Conservation (phyloP, 2,797 vertebrate genomes). For the Salarias fasciatus region DNA sequence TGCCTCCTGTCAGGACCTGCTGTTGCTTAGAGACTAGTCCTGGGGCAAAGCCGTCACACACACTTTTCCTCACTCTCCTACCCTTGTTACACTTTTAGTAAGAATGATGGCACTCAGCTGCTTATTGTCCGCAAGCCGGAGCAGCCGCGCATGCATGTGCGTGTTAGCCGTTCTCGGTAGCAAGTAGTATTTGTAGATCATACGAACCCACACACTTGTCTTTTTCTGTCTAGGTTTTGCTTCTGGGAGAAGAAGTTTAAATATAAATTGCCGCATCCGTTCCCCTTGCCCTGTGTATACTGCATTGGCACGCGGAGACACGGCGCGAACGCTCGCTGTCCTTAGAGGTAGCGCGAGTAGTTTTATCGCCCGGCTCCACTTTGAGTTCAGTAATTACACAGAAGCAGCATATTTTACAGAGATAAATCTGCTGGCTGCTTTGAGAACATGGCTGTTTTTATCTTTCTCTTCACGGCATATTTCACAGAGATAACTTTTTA, state of each 20-base stretch:
- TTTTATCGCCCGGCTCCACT: conserved; percentile 68
- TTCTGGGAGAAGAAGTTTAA: conserved; percentile 41
- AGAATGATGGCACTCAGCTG: conserved; percentile 68
- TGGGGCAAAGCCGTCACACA: conserved; percentile 69
- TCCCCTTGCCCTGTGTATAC: conserved; percentile 18
- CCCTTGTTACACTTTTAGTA: conserved; percentile 71
- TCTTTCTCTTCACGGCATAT: conserved; percentile 59
- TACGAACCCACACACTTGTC: conserved; percentile 20
- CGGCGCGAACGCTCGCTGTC: conserved; percentile 36
- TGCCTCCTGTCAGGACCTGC: conserved; percentile 76
- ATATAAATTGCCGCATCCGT: conserved; percentile 41
- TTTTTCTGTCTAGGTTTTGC: conserved; percentile 39
- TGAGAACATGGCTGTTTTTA: conserved; percentile 44
- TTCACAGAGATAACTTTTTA: conserved; percentile 63
- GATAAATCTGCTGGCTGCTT: conserved; percentile 70
- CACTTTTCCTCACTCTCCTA: conserved; percentile 62
- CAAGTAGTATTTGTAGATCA: conserved; percentile 42
- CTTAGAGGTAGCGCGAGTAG: conserved; percentile 46
- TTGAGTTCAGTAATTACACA: conserved; percentile 73
- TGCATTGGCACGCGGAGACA: conserved; percentile 25
- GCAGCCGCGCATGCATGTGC: conserved; percentile 11
- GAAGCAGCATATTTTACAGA: conserved; percentile 66
- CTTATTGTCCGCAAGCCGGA: conserved; percentile 48
- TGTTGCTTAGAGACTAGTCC: conserved; percentile 81
- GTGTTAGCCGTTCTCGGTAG: conserved; percentile 25